Evolutionary conservation across 2,113 vertebrate species (phyloP).

Genomic region (Rhizomys pruinosus): DNA sequence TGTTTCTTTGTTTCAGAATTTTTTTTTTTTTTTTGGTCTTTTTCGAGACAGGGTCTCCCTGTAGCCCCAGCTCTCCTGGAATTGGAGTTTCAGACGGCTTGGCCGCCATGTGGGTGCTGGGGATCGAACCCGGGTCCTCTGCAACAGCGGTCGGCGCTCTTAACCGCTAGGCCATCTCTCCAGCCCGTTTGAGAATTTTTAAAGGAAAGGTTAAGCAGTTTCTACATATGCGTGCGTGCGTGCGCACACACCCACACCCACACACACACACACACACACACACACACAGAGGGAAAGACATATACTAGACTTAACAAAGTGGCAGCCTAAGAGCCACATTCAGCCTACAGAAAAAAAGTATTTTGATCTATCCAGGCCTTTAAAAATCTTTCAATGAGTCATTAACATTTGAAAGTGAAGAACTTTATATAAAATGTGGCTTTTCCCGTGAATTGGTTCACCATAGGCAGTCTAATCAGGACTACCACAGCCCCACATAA

Average conservation of each 20-base stretch:
- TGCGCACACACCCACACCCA: no score
- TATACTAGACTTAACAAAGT: slow-evolving; percentile 52
- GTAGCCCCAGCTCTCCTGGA: no score
- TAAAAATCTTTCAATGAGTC: slow-evolving; percentile 41
- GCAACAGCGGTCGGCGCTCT: no score
- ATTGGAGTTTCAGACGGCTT: no score
- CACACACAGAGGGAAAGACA: not conserved
- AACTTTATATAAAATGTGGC: slow-evolving; percentile 48
- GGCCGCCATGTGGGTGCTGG: no score
- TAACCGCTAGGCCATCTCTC: no score
- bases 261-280: not conserved
- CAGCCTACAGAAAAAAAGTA: not conserved
- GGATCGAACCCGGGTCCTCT: no score
- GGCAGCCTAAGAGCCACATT: slow-evolving; percentile 35
- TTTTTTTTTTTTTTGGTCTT: no score
- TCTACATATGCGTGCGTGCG: no score
- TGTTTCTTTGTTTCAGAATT: no score
- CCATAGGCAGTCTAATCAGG: slow-evolving; percentile 20
- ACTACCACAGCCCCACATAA: slow-evolving; percentile 14
- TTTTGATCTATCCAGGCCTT: not conserved
- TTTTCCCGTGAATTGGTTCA: slow-evolving; percentile 2
- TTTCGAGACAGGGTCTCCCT: no score
- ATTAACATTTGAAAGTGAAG: slow-evolving; percentile 35
- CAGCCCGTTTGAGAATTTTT: no score
- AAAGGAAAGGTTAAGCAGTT: not conserved